These are phyloP conservation scores for Solenopsis fugax DNA, from an alignment of 1,140 invertebrate genomes.

Conservation along the genomic window DNA sequence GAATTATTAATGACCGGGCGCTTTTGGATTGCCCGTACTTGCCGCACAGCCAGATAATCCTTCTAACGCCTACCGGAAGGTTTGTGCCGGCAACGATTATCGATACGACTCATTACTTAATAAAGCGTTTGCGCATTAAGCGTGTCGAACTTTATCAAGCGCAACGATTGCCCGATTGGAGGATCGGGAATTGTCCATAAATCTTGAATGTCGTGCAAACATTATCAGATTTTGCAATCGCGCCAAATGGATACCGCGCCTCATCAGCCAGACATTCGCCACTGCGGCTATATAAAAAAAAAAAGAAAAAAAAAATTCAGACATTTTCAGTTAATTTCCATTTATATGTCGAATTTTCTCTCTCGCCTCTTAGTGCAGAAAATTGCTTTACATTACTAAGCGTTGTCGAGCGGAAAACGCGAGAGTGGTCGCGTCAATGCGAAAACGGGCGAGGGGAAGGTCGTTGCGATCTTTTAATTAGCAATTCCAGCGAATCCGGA, in stretches of 20 bases:
- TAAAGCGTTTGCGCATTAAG: constrained; percentile 33
- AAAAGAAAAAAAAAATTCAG: background rate
- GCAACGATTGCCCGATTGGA: background rate
- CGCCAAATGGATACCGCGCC: background rate
- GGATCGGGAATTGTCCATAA: background rate
- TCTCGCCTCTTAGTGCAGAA: background rate
- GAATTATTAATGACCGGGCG: constrained; percentile 63
- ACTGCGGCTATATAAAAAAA: background rate
- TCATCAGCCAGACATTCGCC: background rate
- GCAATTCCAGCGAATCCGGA: background rate
- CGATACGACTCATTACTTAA: constrained; percentile 49
- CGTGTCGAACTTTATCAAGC: constrained; percentile 2
- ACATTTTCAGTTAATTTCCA: background rate
- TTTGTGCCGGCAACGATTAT: constrained; percentile 52
- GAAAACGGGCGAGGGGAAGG: background rate
- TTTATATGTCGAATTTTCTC: background rate
- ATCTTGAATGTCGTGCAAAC: constrained; percentile 7
- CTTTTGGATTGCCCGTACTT: constrained; percentile 53
- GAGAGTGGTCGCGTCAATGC: background rate
- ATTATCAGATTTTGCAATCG: constrained; percentile 25
- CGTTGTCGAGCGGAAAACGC: background rate
- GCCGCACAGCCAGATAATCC: constrained; percentile 23
- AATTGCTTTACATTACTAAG: background rate
- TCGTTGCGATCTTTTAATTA: constrained; percentile 44
- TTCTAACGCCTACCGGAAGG: constrained; percentile 18